Evolutionary conservation across 2,113 vertebrate species (phyloP).

Genomic region (Strix uralensis): DNA sequence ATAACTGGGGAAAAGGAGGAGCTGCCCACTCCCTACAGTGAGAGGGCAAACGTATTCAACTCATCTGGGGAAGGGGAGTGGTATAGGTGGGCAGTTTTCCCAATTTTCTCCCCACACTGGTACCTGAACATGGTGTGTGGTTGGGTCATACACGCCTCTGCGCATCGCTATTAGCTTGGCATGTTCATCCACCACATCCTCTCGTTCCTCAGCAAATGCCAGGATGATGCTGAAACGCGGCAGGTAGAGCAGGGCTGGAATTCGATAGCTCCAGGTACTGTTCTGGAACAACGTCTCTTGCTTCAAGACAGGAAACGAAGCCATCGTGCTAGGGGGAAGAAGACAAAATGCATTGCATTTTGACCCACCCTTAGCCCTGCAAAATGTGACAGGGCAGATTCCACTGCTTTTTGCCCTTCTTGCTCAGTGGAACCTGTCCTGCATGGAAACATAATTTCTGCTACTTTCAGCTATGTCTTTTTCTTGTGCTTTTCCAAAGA

Average conservation of each 20-base stretch:
- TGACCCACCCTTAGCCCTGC: background rate
- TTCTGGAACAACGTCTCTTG: constrained; percentile 48
- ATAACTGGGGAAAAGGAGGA: background rate
- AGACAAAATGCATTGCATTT: background rate
- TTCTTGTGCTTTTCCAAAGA: background rate
- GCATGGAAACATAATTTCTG: background rate
- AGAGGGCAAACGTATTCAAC: background rate
- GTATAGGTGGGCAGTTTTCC: background rate
- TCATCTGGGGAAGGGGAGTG: background rate
- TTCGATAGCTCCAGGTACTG: constrained; percentile 30
- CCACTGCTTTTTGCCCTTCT: background rate
- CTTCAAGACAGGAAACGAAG: background rate
- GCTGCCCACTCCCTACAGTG: background rate
- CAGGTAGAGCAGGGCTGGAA: constrained; percentile 75
- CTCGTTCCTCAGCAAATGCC: constrained; percentile 64
- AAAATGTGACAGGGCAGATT: background rate
- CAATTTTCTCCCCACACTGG: background rate
- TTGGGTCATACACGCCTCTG: background rate
- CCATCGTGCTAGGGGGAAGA: constrained; percentile 31
- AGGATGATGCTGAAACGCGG: constrained; percentile 45
- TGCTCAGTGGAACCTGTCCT: background rate
- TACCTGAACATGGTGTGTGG: constrained; percentile 26
- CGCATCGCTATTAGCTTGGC: constrained; percentile 59
- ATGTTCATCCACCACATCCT: constrained; percentile 47
- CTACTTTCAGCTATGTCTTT: background rate